Evolutionary conservation across 2,113 vertebrate species (phyloP).

Genomic region (Propithecus coquereli): DNA sequence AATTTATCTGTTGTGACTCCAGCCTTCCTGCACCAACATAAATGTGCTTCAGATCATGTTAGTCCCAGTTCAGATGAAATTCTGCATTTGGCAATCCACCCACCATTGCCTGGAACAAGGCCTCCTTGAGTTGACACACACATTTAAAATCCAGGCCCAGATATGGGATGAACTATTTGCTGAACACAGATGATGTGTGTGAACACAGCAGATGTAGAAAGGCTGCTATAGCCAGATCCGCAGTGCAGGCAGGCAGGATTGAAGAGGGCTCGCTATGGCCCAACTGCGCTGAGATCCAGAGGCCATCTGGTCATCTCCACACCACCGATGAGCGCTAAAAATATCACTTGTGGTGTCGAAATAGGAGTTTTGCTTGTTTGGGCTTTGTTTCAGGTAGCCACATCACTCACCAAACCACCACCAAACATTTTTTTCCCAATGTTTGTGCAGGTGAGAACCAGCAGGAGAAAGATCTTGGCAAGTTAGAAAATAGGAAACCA

Average conservation of each 20-base stretch:
- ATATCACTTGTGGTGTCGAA: slow-evolving; percentile 48
- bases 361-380: neutral
- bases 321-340: neutral
- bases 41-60: slow-evolving; percentile 53
- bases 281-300: neutral
- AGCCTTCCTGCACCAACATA: slow-evolving; percentile 32
- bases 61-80: slow-evolving; percentile 41
- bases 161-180: slow-evolving; percentile 47
- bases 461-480: neutral
- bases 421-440: neutral
- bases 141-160: slow-evolving; percentile 56
- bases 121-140: slow-evolving; percentile 65
- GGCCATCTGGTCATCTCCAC: slow-evolving; percentile 16
- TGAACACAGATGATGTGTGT: neutral
- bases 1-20: slow-evolving; percentile 60
- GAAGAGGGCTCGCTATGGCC: slow-evolving; percentile 44
- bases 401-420: neutral
- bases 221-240: slow-evolving; percentile 32
- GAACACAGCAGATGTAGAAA: slow-evolving; percentile 77
- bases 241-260: slow-evolving; percentile 46
- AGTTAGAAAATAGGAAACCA: neutral
- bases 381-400: neutral
- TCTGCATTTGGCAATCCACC: slow-evolving; percentile 56
- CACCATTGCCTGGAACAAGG: slow-evolving; percentile 56
- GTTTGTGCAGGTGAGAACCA: slow-evolving; percentile 29